Conservation (phyloP, 2,113 vertebrate species). For the Xiphophorus couchianus region DNA sequence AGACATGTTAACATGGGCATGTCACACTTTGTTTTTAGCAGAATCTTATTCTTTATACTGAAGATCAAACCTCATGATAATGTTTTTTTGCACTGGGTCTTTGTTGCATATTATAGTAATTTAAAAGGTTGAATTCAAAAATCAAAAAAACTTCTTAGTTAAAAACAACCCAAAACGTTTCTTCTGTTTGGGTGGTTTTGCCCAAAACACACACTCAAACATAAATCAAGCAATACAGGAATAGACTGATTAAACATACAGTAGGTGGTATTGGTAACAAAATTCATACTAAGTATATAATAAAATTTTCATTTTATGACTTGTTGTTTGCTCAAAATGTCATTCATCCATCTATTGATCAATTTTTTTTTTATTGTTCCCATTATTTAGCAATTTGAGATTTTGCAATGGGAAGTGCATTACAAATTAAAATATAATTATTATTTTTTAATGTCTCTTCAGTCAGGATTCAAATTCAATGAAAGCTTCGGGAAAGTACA, state of each 20-base stretch:
- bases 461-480: neutral
- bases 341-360: neutral
- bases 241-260: too few relatives aligned
- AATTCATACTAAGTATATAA: neutral
- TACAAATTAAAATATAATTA: too few relatives aligned
- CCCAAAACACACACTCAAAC: too few relatives aligned
- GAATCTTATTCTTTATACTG: neutral
- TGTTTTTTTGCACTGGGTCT: neutral
- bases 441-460: neutral
- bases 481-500: neutral
- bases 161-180: too few relatives aligned
- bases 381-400: too few relatives aligned
- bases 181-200: too few relatives aligned
- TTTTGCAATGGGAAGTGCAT: too few relatives aligned
- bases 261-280: too few relatives aligned
- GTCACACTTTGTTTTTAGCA: neutral
- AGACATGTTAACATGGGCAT: conserved; percentile 11
- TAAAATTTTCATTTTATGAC: neutral
- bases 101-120: neutral
- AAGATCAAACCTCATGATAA: neutral
- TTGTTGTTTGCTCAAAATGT: neutral
- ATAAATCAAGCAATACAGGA: too few relatives aligned
- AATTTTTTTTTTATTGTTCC: too few relatives aligned
- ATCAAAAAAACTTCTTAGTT: too few relatives aligned
- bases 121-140: neutral